phyloP scores from a whole-genome alignment of 2,797 vertebrate genomes.

The Cheirogaleus major region DNA sequence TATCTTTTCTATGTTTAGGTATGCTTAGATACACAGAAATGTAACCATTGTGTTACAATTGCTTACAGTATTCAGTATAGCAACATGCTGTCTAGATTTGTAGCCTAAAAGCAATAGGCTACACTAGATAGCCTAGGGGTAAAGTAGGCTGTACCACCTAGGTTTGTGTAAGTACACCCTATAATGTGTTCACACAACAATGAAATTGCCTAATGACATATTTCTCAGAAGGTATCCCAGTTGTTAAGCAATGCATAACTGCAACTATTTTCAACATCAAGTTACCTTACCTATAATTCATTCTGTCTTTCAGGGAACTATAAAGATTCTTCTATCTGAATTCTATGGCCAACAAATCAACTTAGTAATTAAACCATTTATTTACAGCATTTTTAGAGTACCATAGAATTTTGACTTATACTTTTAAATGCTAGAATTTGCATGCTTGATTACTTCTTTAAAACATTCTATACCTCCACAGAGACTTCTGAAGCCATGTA shows the following conservation, averaged over 20 bases:
- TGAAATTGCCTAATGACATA: not conserved
- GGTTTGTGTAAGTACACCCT: not conserved
- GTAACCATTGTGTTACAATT: not conserved
- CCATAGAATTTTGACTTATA: conserved; percentile 5
- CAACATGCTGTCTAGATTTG: not conserved
- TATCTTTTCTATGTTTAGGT: not conserved
- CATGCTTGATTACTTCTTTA: not conserved
- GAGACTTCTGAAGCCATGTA: not conserved
- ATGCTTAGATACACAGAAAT: not conserved
- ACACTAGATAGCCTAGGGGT: not conserved
- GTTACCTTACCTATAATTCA: conserved; percentile 5
- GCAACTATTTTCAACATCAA: not conserved
- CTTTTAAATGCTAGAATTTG: not conserved
- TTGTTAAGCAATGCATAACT: not conserved
- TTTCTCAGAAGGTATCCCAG: not conserved
- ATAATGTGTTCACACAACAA: not conserved
- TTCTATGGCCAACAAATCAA: not conserved
- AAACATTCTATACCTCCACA: not conserved
- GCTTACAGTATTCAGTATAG: not conserved
- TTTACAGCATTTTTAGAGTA: not conserved
- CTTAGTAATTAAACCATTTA: not conserved
- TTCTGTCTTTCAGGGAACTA: not conserved
- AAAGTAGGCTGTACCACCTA: not conserved
- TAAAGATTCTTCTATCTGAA: not conserved
- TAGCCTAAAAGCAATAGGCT: not conserved